Base-by-base conservation (phyloP, 2,888 invertebrate species). In the Polietes domitor region DNA sequence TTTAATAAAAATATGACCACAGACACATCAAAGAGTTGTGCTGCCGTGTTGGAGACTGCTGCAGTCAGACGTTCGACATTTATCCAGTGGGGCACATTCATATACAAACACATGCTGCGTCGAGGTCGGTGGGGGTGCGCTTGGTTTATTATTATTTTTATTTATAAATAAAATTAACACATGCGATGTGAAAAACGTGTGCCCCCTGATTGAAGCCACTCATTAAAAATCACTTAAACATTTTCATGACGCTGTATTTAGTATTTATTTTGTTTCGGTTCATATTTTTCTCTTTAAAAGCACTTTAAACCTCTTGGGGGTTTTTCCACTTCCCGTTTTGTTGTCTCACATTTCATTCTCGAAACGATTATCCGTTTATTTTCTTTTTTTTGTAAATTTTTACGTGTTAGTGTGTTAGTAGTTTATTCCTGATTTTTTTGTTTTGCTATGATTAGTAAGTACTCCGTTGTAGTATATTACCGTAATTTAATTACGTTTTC, bases 21-120 rank as follows among this genome's bases (percentile, higher is more conserved):
- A 58, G 88, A 88, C 55, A 87, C 86, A 80, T 88, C 86, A 76
- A 87, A 85, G 28, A 88, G 72, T 65, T 86, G 86, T 50, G 86
- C 84, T 43, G 86, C 87, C 65, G 86, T 86, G n/a, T 85, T 79
- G 61, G 85, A 86, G 73, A 87, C 76, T 12, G 87, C 88, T 74
- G 85, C 84, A 77, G 87, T 86, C 72, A 88, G 83, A 85, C 87
- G 86, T 83, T 88, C 87, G 84, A 88, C 85, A 87, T 86, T 86
- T 85, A 87, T 86, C 87, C 88, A 88, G 70, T 85, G 86, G 75
- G 88, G 88, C 58, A 87, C 86, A 70, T 85, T 88, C 87, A 88
- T 87, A 72, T 87, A 88, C 73, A 88, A 84, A 85, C 88, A 88
- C 88, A 88, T 88, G 74, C 85, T 87, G 86, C 76, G 81, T 24